Evolutionary conservation across 2,113 vertebrate species (phyloP).

Genomic region (Girardinichthys multiradiatus): DNA sequence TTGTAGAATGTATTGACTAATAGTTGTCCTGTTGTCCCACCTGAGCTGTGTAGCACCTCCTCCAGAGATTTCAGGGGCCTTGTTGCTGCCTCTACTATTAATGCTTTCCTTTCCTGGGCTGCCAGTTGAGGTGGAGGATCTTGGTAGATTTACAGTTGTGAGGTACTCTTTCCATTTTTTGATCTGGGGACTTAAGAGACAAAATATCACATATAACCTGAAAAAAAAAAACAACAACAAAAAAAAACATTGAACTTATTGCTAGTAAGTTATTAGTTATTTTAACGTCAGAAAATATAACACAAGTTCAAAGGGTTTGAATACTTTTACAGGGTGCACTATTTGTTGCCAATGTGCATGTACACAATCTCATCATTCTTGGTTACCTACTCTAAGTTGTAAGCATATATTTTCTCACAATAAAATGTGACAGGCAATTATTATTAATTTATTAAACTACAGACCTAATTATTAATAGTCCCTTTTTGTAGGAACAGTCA

Average conservation of each 20-base stretch:
- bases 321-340: not conserved
- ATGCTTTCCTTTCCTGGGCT: too few species aligned
- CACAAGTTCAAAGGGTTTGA: not conserved
- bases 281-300: not conserved
- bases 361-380: too few species aligned
- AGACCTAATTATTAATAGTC: not conserved
- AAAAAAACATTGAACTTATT: not conserved
- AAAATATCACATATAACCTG: not conserved
- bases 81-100: too few species aligned
- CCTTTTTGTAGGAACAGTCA: constrained; percentile 25
- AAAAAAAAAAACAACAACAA: too few species aligned
- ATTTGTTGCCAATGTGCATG: not conserved
- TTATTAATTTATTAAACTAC: not conserved
- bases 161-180: too few species aligned
- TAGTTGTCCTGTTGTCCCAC: too few species aligned
- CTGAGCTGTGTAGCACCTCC: too few species aligned
- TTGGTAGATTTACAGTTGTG: too few species aligned
- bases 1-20: too few species aligned
- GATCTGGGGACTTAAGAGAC: not conserved
- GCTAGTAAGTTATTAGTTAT: not conserved
- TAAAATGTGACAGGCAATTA: not conserved
- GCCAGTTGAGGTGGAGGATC: too few species aligned
- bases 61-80: too few species aligned
- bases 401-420: constrained; percentile 1
- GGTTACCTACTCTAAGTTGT: not conserved